Percentiles rank a stretch among this genome's conserved stretches.
These are phyloP conservation scores for Stichodactyla mertensii DNA, from an alignment of 64 coral and sea anemone genomes.

Conservation along the genomic window DNA sequence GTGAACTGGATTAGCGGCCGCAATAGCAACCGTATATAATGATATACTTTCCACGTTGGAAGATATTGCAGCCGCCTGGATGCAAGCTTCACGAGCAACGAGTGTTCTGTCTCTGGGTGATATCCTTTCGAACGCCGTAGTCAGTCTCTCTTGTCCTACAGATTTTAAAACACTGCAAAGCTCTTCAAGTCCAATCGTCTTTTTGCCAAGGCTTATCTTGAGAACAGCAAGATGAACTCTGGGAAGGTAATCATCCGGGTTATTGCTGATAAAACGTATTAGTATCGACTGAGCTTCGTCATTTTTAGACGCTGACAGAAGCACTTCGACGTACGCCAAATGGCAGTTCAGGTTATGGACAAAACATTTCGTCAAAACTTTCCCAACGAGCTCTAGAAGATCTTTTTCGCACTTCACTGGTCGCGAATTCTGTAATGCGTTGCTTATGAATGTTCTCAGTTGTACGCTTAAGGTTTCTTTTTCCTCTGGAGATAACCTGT, in stretches of 20 bases:
- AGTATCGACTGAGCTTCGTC: conserved; percentile 79
- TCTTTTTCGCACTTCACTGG: conserved; percentile 1
- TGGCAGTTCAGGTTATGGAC: conserved; percentile 62
- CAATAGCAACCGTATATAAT: conserved; percentile 57
- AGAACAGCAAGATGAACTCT: conserved; percentile 59
- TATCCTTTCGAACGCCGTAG: conserved; percentile 32
- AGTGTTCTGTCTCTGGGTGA: conserved; percentile 23
- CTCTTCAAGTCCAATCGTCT: conserved; percentile 41
- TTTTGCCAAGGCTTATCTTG: conserved; percentile 56
- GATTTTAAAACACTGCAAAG: conserved; percentile 46
- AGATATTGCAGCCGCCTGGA: conserved; percentile 35
- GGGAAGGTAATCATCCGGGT: conserved; percentile 50
- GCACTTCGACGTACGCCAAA: conserved; percentile 58
- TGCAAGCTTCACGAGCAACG: conserved; percentile 48
- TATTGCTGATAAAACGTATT: conserved; percentile 49
- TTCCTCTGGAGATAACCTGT: conserved; percentile 39
- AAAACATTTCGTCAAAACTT: conserved; percentile 61
- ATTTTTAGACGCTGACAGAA: conserved; percentile 41
- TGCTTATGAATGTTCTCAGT: conserved; percentile 41
- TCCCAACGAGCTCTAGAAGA: conserved; percentile 33
- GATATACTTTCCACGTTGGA: background rate
- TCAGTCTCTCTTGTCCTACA: conserved; percentile 50
- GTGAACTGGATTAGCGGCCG: conserved; percentile 46
- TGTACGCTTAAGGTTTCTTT: conserved; percentile 43
- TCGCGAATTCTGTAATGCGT: conserved; percentile 25